Evolutionary conservation across 2,797 vertebrate species (phyloP).

Genomic region (Siniperca undulata): DNA sequence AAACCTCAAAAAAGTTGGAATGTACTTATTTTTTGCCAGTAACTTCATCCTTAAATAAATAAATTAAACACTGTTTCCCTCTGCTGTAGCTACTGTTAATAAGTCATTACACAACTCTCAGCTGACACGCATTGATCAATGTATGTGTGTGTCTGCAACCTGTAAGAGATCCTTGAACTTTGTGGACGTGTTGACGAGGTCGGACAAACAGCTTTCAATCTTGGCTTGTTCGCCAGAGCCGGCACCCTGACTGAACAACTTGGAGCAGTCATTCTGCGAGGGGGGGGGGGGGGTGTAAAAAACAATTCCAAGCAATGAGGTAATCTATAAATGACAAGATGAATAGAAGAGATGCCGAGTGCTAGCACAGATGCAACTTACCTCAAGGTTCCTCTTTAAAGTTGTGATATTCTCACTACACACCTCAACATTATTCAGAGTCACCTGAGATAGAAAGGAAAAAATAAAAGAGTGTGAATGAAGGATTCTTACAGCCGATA

Average conservation of each 20-base stretch:
- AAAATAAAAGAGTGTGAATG: background rate
- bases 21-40: slow-evolving; percentile 7
- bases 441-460: slow-evolving; percentile 85
- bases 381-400: slow-evolving; percentile 97
- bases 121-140: slow-evolving; percentile 31
- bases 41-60: background rate
- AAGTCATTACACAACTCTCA: slow-evolving; percentile 1
- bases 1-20: background rate
- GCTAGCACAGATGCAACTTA: slow-evolving; percentile 54
- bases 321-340: background rate
- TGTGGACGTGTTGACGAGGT: slow-evolving; percentile 93
- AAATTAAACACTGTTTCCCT: background rate
- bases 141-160: slow-evolving; percentile 79
- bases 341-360: background rate
- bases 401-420: slow-evolving; percentile 98
- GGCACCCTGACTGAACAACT: slow-evolving; percentile 91
- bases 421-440: slow-evolving; percentile 96
- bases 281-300: slow-evolving; percentile 12
- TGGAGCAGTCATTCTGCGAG: slow-evolving; percentile 93
- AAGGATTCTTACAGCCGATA: background rate
- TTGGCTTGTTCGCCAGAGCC: slow-evolving; percentile 93
- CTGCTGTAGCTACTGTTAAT: background rate
- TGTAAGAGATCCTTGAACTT: slow-evolving; percentile 97
- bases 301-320: background rate
- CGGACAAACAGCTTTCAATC: slow-evolving; percentile 96